Percentiles rank a stretch among this genome's conserved stretches.
phyloP scores from a whole-genome alignment of 1,140 invertebrate species.

The Scaptomyza pallida region DNA sequence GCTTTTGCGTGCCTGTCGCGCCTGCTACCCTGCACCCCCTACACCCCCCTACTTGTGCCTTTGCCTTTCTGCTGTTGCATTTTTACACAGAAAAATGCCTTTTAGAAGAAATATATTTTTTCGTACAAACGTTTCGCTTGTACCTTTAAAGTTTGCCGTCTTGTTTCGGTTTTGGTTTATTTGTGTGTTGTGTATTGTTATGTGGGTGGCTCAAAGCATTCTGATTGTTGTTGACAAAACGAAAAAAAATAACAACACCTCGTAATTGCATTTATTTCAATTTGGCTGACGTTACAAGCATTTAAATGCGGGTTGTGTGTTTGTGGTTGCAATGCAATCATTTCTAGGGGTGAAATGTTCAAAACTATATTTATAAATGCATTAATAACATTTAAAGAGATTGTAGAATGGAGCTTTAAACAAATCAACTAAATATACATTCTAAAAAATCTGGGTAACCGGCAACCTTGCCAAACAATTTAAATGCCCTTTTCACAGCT shows the following conservation, averaged over 20 bases:
- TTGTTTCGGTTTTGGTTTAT: constrained; percentile 20
- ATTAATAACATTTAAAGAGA: background rate
- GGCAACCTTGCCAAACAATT: background rate
- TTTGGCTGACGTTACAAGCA: constrained; percentile 10
- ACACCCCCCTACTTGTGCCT: background rate
- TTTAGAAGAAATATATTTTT: constrained; percentile 39
- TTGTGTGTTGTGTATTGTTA: constrained; percentile 7
- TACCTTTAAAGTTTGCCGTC: constrained; percentile 9
- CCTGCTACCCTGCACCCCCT: background rate
- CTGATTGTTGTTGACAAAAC: constrained; percentile 20
- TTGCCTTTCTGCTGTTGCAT: constrained; percentile 37
- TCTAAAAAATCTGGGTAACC: constrained; percentile 2
- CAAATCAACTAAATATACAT: background rate
- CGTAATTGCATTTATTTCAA: constrained; percentile 59
- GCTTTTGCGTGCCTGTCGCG: constrained; percentile 32
- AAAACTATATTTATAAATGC: background rate
- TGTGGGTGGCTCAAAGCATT: constrained; percentile 7
- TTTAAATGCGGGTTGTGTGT: background rate
- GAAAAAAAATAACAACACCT: constrained; percentile 27
- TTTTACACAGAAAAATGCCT: constrained; percentile 35
- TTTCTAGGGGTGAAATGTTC: background rate
- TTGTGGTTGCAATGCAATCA: background rate
- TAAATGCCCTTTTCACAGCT: constrained; percentile 12
- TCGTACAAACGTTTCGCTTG: constrained; percentile 20
- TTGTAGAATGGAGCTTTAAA: background rate